Evolutionary conservation across 2,113 vertebrate species (phyloP).

Genomic region (Calidris pugnax): DNA sequence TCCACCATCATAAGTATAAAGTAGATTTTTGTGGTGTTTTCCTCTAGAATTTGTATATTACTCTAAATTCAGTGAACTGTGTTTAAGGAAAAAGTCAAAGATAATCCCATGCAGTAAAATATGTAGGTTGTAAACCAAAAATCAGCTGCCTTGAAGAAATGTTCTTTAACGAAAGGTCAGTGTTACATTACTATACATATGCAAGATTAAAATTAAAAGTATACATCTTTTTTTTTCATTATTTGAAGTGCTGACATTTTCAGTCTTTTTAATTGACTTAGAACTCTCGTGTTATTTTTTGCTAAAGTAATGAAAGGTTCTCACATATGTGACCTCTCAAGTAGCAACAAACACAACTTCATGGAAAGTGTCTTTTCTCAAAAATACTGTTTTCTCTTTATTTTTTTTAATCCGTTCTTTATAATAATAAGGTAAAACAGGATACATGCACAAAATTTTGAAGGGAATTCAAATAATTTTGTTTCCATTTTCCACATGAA

Average conservation of each 20-base stretch:
- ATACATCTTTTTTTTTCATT: not conserved
- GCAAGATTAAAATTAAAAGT: not conserved
- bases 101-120: not conserved
- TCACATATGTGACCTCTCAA: not conserved
- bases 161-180: conserved; percentile 6
- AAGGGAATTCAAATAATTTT: not conserved
- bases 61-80: not conserved
- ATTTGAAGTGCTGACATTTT: not conserved
- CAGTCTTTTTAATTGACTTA: not conserved
- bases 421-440: not conserved
- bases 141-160: not conserved
- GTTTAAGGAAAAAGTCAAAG: not conserved
- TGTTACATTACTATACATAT: not conserved
- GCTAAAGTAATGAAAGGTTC: not conserved
- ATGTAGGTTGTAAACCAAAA: not conserved
- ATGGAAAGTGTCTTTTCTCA: not conserved
- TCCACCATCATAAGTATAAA: not conserved
- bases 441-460: not conserved
- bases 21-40: not conserved
- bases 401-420: not conserved
- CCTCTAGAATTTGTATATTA: not conserved
- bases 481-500: not conserved
- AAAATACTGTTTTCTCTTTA: not conserved
- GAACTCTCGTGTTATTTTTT: not conserved
- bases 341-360: not conserved